Percentiles rank a stretch among this genome's conserved stretches.
Evolutionary conservation across 2,888 invertebrate species (phyloP).

Genomic region (Meloe dianella): DNA sequence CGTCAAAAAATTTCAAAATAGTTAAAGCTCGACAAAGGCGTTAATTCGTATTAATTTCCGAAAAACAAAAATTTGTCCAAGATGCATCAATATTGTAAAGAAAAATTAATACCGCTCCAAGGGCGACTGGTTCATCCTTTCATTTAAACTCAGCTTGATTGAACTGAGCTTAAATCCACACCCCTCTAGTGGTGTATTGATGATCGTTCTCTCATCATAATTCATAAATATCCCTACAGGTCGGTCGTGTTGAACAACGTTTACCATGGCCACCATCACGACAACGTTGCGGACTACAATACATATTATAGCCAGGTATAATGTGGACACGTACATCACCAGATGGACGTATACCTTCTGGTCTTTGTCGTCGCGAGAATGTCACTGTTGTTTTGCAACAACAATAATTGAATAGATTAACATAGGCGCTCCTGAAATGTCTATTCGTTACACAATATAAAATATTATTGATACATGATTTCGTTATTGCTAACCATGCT

Average conservation of each 20-base stretch:
- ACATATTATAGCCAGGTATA: slow-evolving; percentile 72
- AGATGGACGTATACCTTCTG: slow-evolving; percentile 59
- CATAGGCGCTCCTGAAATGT: slow-evolving; percentile 74
- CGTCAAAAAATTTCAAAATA: slow-evolving; percentile 22
- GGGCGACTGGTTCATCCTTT: no score
- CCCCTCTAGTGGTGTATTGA: slow-evolving; percentile 45
- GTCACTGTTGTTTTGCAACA: slow-evolving; percentile 79
- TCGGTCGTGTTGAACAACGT: slow-evolving; percentile 55
- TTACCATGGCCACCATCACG: slow-evolving; percentile 55
- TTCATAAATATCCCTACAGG: slow-evolving; percentile 65
- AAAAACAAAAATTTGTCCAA: no score
- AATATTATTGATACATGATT: slow-evolving; percentile 71
- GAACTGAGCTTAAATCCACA: slow-evolving; percentile 48
- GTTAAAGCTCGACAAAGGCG: slow-evolving; percentile 44
- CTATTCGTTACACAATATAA: slow-evolving; percentile 70
- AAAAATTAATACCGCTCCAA: no score
- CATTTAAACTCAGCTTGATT: background rate
- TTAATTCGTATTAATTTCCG: slow-evolving; percentile 27
- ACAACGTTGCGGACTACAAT: slow-evolving; percentile 67
- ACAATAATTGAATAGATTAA: slow-evolving; percentile 78
- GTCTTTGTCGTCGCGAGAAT: slow-evolving; percentile 67
- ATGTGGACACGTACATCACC: slow-evolving; percentile 78
- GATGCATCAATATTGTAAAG: slow-evolving; percentile 27
- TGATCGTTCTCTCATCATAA: slow-evolving; percentile 62
- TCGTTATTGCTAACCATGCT: slow-evolving; percentile 73